Evolutionary conservation across 2,888 invertebrate species (phyloP).

Genomic region (Halictus ligatus): DNA sequence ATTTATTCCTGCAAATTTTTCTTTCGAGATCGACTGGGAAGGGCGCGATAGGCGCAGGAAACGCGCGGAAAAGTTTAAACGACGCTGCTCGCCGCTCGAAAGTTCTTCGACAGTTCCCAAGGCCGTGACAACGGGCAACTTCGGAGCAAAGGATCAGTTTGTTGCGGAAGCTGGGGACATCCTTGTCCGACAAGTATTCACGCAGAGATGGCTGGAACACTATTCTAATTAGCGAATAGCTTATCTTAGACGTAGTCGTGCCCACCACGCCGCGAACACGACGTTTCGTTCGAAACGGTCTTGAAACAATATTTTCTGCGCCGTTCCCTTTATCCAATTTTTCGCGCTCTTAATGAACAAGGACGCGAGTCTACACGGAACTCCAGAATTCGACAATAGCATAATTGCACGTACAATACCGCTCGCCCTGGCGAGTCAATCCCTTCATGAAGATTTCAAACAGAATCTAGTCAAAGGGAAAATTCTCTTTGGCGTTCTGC

Average conservation of each 20-base stretch:
- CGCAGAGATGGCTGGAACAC: background rate
- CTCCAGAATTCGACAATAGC: no score
- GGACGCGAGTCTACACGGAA: no score
- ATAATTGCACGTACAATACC: no score
- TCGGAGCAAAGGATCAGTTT: constrained; percentile 12
- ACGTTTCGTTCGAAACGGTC: background rate
- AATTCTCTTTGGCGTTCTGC: no score
- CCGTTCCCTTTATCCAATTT: background rate
- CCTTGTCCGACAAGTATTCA: constrained; percentile 5
- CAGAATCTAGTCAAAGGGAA: no score
- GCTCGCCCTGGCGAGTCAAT: no score
- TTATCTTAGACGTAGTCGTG: background rate
- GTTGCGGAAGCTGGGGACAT: constrained; percentile 14
- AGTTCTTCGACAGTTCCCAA: constrained; percentile 15
- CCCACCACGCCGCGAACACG: background rate
- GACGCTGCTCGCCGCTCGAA: background rate
- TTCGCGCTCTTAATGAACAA: background rate
- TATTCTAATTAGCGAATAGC: constrained; percentile 4
- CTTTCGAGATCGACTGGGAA: background rate
- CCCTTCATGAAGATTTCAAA: no score
- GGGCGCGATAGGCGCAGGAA: background rate
- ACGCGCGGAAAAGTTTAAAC: constrained; percentile 19
- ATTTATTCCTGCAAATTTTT: background rate
- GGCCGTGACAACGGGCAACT: constrained; percentile 21
- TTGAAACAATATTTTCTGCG: background rate